phyloP scores from a whole-genome alignment of 2,888 invertebrate species.

The Cataglyphis altisquamis region DNA sequence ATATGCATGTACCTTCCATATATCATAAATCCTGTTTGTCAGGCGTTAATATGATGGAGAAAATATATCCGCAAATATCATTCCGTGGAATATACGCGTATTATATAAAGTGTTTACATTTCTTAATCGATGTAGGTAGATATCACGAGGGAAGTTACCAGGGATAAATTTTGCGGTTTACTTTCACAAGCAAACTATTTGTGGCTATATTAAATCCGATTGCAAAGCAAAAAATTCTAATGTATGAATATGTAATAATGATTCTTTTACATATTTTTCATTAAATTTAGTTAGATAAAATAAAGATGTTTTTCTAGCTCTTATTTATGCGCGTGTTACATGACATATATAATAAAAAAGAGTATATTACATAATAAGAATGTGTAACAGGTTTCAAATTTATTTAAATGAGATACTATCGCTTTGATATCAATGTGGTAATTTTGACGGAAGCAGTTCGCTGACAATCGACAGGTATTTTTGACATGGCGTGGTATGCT shows the following conservation, averaged over 20 bases:
- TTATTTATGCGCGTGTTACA: neutral
- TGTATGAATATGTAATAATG: neutral
- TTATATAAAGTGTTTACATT: conserved; percentile 40
- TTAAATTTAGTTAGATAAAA: conserved; percentile 7
- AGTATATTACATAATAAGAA: neutral
- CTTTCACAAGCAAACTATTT: neutral
- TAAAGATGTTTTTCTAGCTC: neutral
- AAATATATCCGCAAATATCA: conserved; percentile 38
- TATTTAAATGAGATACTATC: neutral
- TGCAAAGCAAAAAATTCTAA: conserved; percentile 1
- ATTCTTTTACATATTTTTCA: conserved; percentile 3
- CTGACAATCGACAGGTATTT: conserved; percentile 51
- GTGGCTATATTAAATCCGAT: conserved; percentile 4
- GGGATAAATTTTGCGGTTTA: conserved; percentile 23
- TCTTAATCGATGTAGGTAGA: conserved; percentile 27
- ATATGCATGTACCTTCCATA: neutral
- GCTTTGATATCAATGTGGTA: neutral
- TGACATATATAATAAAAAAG: neutral
- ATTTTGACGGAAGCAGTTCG: neutral
- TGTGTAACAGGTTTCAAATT: neutral
- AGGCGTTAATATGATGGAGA: conserved; percentile 18
- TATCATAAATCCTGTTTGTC: conserved; percentile 25
- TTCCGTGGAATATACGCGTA: conserved; percentile 31
- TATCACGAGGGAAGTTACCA: conserved; percentile 24
- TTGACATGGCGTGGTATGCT: conserved; percentile 38